Evolutionary conservation across 2,797 vertebrate species (phyloP).

Genomic region (Pipistrellus kuhlii): DNA sequence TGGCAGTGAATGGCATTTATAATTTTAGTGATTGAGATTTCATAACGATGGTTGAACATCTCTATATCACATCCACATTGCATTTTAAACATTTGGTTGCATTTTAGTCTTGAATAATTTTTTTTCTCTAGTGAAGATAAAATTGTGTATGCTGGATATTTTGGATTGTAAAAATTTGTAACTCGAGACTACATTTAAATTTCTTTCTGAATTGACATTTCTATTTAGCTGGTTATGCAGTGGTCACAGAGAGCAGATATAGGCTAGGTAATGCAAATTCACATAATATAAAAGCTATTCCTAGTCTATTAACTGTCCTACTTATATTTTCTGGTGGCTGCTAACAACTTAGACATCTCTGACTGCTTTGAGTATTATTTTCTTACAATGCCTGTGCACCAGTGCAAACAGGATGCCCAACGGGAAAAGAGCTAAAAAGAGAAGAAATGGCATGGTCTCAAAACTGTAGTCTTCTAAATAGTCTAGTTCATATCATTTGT

Average conservation of each 20-base stretch:
- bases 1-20: conserved; percentile 72
- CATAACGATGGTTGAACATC: conserved; percentile 36
- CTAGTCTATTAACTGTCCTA: background rate
- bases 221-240: background rate
- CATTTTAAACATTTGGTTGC: conserved; percentile 51
- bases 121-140: conserved; percentile 61
- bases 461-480: background rate
- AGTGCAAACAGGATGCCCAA: conserved; percentile 14
- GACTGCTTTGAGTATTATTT: background rate
- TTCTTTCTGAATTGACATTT: conserved; percentile 56
- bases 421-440: background rate
- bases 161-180: conserved; percentile 39
- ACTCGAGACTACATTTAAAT: conserved; percentile 32
- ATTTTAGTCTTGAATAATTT: conserved; percentile 65
- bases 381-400: background rate
- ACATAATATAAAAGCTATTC: background rate
- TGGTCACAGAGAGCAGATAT: background rate
- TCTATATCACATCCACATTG: conserved; percentile 44
- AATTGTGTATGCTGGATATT: conserved; percentile 4
- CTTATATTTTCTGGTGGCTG: background rate
- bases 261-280: conserved; percentile 31
- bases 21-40: conserved; percentile 69
- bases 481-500: background rate
- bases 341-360: background rate
- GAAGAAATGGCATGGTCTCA: background rate